Base-by-base conservation (phyloP, 2,797 vertebrate species). In the Coilia nasus region DNA sequence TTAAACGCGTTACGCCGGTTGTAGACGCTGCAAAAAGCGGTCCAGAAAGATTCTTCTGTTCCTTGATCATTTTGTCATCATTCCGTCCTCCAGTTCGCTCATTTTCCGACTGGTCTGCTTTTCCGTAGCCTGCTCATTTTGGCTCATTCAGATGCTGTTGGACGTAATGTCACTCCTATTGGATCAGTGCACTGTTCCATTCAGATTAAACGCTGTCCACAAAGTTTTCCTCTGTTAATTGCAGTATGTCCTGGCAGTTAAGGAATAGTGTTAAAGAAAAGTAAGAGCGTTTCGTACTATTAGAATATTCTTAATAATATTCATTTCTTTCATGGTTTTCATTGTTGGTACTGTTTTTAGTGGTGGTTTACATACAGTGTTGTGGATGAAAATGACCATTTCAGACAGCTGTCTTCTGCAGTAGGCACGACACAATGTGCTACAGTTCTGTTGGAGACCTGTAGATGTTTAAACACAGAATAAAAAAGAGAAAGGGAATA, bases 11-110 rank as follows among this genome's bases (percentile, higher is more conserved):
- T 82, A 81, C 82, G 82, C 64, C 88, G 90, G 90, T 92, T 92
- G 87, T 88, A 85, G 84, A 83, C 85, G 90, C 87, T 60, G 91
- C 93, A 89, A 91, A 89, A 90, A 90, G 86, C 90, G 86, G 85
- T 90, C 89, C 86, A 88, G 86, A 86, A 90, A 91, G 90, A 94
- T 92, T 92, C 83, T 86, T 88, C 88, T 91, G 92, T 90, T 86
- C 87, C 90, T 87, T 93, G 87, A 92, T 94, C 94, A 94, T 94
- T 94, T 93, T 93, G 91, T 92, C 92, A 93, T 94, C 89, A 87
- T 84, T 64, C 82, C 83, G 81, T 88, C 67, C 81, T 85, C 64
- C 82, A 60, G 60, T 83, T 81, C 84, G 81, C 88, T 91, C 81
- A 91, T 93, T 94, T 94, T 94, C 93, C 92, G 90, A 31, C 59